A percentile compares a stretch with the other conserved stretches of the same genome.
phyloP scores from a whole-genome alignment of 2,797 vertebrate genomes.

The Acanthopagrus latus region DNA sequence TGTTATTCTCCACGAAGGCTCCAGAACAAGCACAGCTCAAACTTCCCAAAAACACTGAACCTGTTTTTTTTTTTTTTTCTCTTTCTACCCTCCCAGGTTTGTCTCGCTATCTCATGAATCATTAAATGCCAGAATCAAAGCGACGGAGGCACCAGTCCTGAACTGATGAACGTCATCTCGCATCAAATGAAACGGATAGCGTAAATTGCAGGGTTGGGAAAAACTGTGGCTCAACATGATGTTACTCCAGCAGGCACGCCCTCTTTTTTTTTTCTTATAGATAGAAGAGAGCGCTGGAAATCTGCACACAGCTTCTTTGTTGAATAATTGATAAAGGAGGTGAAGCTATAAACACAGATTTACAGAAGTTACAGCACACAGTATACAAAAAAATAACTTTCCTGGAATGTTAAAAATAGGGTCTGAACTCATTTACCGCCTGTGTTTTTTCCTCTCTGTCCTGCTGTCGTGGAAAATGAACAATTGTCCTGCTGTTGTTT shows the following conservation, averaged over 20 bases:
- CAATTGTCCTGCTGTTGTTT: conserved; percentile 23
- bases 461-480: conserved; percentile 5
- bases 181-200: conserved; percentile 64
- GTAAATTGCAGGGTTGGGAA: conserved; percentile 51
- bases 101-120: conserved; percentile 62
- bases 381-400: conserved; percentile 45
- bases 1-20: conserved; percentile 44
- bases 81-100: conserved; percentile 21
- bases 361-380: conserved; percentile 56
- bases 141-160: conserved; percentile 31
- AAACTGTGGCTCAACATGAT: conserved; percentile 56
- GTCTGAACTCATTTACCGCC: conserved; percentile 47
- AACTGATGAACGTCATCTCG: conserved; percentile 60
- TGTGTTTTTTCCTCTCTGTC: conserved; percentile 16
- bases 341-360: conserved; percentile 73
- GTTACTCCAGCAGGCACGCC: conserved; percentile 52
- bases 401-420: conserved; percentile 62
- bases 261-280: conserved; percentile 53
- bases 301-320: conserved; percentile 65
- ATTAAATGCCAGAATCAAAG: conserved; percentile 62
- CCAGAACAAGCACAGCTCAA: conserved; percentile 28
- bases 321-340: conserved; percentile 79
- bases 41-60: conserved; percentile 45
- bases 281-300: conserved; percentile 65
- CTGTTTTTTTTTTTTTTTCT: conserved; percentile 16